Conservation (phyloP, 2,797 vertebrate genomes). For the Malacoctenus gilli region DNA sequence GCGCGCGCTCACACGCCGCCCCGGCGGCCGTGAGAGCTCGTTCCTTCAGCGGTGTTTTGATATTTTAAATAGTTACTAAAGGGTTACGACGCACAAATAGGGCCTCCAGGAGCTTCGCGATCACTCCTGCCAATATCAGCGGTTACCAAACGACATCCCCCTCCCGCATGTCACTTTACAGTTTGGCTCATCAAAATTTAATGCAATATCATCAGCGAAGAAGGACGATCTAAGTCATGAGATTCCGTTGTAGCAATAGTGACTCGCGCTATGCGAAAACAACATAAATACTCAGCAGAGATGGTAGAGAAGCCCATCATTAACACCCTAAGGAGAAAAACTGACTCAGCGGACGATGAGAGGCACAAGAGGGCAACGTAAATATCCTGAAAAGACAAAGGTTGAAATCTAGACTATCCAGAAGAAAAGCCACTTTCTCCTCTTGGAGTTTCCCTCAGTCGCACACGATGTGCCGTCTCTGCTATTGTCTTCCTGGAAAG, state of each 20-base stretch:
- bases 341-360: neutral
- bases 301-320: too few relatives aligned
- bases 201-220: too few relatives aligned
- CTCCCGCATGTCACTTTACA: too few relatives aligned
- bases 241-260: too few relatives aligned
- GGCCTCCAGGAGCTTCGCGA: too few relatives aligned
- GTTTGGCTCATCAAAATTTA: too few relatives aligned
- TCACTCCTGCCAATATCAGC: too few relatives aligned
- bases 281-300: too few relatives aligned
- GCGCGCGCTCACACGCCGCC: conserved; percentile 23
- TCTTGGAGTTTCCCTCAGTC: neutral
- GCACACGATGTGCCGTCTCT: neutral
- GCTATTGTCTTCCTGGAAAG: neutral
- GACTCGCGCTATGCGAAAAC: too few relatives aligned
- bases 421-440: neutral
- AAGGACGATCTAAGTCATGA: too few relatives aligned
- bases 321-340: conserved; percentile 6
- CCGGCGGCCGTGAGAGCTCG: conserved; percentile 7
- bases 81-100: conserved; percentile 3
- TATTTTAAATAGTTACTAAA: neutral
- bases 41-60: neutral
- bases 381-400: neutral
- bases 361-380: neutral
- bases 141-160: too few relatives aligned
- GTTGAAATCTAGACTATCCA: neutral